These are phyloP conservation scores for Catocala nupta DNA, from an alignment of 2,888 invertebrate genomes.

Conservation along the genomic window DNA sequence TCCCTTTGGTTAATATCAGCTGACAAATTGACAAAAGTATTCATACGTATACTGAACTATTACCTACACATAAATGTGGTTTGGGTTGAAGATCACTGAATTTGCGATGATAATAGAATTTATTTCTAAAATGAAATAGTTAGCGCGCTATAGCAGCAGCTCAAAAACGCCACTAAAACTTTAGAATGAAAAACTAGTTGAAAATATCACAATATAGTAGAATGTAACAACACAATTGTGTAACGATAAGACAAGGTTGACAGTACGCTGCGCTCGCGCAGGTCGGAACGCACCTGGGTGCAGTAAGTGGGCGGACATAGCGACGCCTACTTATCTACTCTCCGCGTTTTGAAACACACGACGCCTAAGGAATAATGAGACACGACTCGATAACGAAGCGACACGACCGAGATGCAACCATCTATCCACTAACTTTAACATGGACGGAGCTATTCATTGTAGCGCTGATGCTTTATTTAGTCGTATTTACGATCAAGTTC, in stretches of 20 bases:
- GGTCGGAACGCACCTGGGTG: conserved; percentile 74
- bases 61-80: no score
- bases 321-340: conserved; percentile 68
- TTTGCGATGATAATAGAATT: no score
- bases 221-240: conserved; percentile 62
- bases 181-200: conserved; percentile 12
- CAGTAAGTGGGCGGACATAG: conserved; percentile 75
- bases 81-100: no score
- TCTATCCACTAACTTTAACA: conserved; percentile 34
- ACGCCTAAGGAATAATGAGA: conserved; percentile 64
- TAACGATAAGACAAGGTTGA: conserved; percentile 68
- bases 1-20: background rate
- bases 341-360: conserved; percentile 63
- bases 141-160: background rate
- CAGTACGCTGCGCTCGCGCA: conserved; percentile 52
- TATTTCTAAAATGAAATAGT: background rate
- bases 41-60: no score
- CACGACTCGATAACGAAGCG: conserved; percentile 58
- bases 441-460: conserved; percentile 15
- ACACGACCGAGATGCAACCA: conserved; percentile 46
- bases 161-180: conserved; percentile 1
- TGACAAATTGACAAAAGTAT: background rate
- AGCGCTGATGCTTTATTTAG: conserved; percentile 11
- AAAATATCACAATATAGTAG: conserved; percentile 46
- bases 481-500: background rate